These are phyloP conservation scores for Drosophila bocki DNA, from an alignment of 1,140 invertebrate genomes.

Conservation along the genomic window DNA sequence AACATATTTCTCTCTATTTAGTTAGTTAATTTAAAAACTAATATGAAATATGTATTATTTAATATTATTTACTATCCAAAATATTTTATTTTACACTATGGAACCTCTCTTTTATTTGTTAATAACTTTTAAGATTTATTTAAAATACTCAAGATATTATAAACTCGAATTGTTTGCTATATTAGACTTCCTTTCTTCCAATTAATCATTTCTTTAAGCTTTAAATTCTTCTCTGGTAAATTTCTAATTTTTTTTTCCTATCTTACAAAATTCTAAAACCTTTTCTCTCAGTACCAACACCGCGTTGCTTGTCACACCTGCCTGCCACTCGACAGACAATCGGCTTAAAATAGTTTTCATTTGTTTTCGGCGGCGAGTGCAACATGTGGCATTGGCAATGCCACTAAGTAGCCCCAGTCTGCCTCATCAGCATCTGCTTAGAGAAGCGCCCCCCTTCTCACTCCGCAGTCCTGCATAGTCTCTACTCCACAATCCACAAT, in stretches of 20 bases:
- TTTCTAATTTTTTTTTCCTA: not conserved
- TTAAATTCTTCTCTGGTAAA: not conserved
- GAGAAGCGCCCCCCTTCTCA: conserved; percentile 5
- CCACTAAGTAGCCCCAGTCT: conserved; percentile 67
- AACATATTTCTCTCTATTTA: not conserved
- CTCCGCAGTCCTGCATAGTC: not conserved
- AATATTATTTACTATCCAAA: not conserved
- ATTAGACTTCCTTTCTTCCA: too few species aligned
- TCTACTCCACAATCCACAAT: conserved; percentile 5
- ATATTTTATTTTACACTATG: not conserved
- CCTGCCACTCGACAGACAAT: conserved; percentile 46
- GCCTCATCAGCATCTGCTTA: conserved; percentile 46
- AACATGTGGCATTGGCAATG: conserved; percentile 81
- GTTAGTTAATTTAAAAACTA: not conserved
- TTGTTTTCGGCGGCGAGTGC: conserved; percentile 65
- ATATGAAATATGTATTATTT: too few species aligned
- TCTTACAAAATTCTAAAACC: accelerated
- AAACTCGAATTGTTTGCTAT: not conserved
- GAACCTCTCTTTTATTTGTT: not conserved
- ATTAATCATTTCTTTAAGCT: not conserved
- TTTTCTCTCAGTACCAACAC: conserved; percentile 2
- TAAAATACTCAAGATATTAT: too few species aligned
- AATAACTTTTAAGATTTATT: not conserved
- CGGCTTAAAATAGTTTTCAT: conserved; percentile 81
- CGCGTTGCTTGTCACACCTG: conserved; percentile 38